Base-by-base conservation (phyloP, 2,888 invertebrate species). In the Caenorhabditis wallacei region DNA sequence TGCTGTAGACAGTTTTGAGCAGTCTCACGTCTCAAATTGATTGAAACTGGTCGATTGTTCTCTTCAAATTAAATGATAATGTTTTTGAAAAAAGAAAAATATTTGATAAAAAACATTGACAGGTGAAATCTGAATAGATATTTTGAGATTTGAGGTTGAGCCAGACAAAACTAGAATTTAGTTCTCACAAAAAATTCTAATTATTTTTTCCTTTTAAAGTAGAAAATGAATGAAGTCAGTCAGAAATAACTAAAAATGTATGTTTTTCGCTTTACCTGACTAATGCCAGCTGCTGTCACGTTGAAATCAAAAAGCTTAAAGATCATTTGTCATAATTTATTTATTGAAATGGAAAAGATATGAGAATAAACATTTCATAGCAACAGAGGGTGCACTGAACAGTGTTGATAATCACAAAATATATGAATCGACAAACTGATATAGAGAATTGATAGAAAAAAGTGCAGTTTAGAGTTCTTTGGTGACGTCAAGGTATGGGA, bases 351-450 rank as follows among this genome's bases (percentile, higher is more conserved):
- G 8, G n/a, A 1, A 10, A 35, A 40, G 20, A 57, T 57, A 40
- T 22, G 20, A 13, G 24, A 24, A 46, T 54, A 30, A 69, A 43
- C 54, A 43, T 40, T 56, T 54, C 43, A 35, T 51, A 66, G 35
- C 64, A 64, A 51, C 48, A 40, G 56, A 26, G n/a, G 53, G 53
- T 1, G 53, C 22, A 54, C 26, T 16, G 24, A 40, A 40, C 40
- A 18, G 3, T 5, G 16, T 40, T 13, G 4, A 35, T 11, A 30
- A 26, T 30, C 56, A 26, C 35, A 30, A 26, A 22, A 24, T 26
- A 54, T 26, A 26, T 10, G 26, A 54, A 10, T 10, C 24, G 5
- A 18, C n/a, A n/a, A 24, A 56, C 5, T 26, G 56, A 56, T 30
- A 30, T 18, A 54, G 10, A 18, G 54, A n/a, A 24, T 3, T 54